Conservation (phyloP, 2,888 invertebrate genomes). For the Entomobrya multifasciata region DNA sequence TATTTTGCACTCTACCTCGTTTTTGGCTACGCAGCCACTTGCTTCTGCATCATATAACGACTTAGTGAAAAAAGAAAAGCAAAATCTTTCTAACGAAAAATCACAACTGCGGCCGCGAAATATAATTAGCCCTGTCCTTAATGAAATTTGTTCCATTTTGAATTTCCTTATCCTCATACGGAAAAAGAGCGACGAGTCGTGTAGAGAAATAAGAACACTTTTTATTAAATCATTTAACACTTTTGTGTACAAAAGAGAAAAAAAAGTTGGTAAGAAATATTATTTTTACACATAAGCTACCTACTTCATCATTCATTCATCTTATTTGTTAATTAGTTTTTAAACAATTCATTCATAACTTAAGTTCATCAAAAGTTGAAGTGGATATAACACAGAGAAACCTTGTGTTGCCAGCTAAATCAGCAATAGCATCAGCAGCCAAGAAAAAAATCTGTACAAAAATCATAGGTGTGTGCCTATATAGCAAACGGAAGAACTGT, state of each 20-base stretch:
- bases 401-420: not conserved
- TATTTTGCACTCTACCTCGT: slow-evolving; percentile 40
- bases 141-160: slow-evolving; percentile 80
- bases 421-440: not conserved
- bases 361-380: slow-evolving; percentile 34
- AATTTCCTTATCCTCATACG: slow-evolving; percentile 75
- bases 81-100: slow-evolving; percentile 78
- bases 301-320: too few relatives aligned
- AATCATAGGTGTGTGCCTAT: not conserved
- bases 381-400: slow-evolving; percentile 26
- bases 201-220: slow-evolving; percentile 37
- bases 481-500: not conserved
- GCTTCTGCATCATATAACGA: not conserved
- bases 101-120: slow-evolving; percentile 79
- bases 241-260: slow-evolving; percentile 41
- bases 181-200: slow-evolving; percentile 39
- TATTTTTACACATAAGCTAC: slow-evolving; percentile 1
- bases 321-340: slow-evolving; percentile 12
- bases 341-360: slow-evolving; percentile 41
- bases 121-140: slow-evolving; percentile 79
- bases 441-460: slow-evolving; percentile 4
- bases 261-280: slow-evolving; percentile 46
- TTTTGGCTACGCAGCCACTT: slow-evolving; percentile 14
- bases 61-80: slow-evolving; percentile 44
- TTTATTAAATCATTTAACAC: slow-evolving; percentile 64